These are phyloP conservation scores for Platerodrilus igneus DNA, from an alignment of 2,888 invertebrate species.

Conservation along the genomic window DNA sequence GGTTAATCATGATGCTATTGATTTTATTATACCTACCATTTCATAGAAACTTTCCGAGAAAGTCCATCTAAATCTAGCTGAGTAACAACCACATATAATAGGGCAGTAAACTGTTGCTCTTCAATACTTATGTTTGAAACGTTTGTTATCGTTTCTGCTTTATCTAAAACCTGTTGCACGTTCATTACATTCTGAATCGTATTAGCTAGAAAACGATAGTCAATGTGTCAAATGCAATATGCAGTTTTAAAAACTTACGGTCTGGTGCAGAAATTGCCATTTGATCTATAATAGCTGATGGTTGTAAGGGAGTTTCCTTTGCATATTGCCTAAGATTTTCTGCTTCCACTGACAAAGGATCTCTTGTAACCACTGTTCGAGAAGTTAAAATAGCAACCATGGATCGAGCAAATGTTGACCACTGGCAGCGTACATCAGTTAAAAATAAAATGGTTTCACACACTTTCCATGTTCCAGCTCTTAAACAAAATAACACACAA, in stretches of 20 bases:
- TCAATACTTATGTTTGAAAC: slow-evolving; percentile 43
- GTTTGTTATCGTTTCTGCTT: slow-evolving; percentile 41
- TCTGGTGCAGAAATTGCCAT: slow-evolving; percentile 39
- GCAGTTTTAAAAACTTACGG: slow-evolving; percentile 39
- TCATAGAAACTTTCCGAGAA: slow-evolving; percentile 39
- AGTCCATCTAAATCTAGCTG: slow-evolving; percentile 67
- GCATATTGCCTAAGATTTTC: slow-evolving; percentile 47
- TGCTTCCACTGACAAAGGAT: slow-evolving; percentile 64
- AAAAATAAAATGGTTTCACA: slow-evolving; percentile 66
- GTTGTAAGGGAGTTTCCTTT: slow-evolving; percentile 31
- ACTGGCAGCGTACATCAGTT: slow-evolving; percentile 62
- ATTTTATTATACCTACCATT: slow-evolving; percentile 49
- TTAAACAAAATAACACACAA: slow-evolving; percentile 36
- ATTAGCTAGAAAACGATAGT: slow-evolving; percentile 44
- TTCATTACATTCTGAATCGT: slow-evolving; percentile 57
- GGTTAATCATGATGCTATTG: background rate
- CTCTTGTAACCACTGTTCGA: slow-evolving; percentile 66
- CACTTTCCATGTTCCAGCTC: slow-evolving; percentile 64
- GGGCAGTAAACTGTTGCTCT: slow-evolving; percentile 62
- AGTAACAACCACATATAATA: slow-evolving; percentile 63
- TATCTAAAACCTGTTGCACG: slow-evolving; percentile 54
- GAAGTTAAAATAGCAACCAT: slow-evolving; percentile 51
- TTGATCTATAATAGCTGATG: slow-evolving; percentile 13
- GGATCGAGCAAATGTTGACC: slow-evolving; percentile 53
- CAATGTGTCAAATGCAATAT: slow-evolving; percentile 4